Evolutionary conservation across 2,888 invertebrate species (phyloP).

Genomic region (Margaritifera margaritifera): DNA sequence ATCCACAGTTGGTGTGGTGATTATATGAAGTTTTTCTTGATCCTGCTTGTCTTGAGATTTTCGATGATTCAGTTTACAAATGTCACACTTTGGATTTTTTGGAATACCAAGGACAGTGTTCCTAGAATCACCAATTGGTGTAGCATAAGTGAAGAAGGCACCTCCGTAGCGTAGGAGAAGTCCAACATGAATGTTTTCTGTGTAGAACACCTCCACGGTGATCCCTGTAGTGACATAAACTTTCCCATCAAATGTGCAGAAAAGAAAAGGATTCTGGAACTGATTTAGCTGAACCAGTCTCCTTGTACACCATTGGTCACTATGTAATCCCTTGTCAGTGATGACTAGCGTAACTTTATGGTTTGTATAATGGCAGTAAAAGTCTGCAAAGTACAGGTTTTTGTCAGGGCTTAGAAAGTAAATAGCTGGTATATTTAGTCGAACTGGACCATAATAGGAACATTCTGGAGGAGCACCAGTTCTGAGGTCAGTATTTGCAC

Average conservation of each 20-base stretch:
- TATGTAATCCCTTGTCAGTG: conserved; percentile 4
- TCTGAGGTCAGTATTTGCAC: conserved; percentile 53
- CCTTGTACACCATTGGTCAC: conserved; percentile 24
- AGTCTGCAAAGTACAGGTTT: conserved; percentile 69
- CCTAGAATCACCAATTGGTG: conserved; percentile 1
- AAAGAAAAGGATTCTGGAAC: conserved; percentile 26
- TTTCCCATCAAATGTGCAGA: background rate
- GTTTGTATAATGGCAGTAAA: conserved; percentile 65
- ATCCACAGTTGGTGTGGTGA: background rate
- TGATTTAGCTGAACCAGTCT: conserved; percentile 20
- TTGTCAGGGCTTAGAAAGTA: conserved; percentile 11
- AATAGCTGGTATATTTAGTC: conserved; percentile 25
- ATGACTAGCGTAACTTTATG: conserved; percentile 69
- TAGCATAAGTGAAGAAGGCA: conserved; percentile 11
- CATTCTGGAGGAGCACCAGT: conserved; percentile 42
- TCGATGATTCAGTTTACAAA: conserved; percentile 19
- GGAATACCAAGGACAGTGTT: conserved; percentile 19
- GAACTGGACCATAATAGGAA: conserved; percentile 26
- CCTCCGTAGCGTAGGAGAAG: background rate
- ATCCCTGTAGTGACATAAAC: conserved; percentile 18
- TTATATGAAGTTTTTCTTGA: background rate
- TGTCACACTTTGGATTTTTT: conserved; percentile 21
- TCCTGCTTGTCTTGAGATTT: background rate
- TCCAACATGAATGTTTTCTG: conserved; percentile 27
- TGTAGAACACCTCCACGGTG: conserved; percentile 36